phyloP scores from a whole-genome alignment of 2,888 invertebrate species.

The Anagyrus pseudococci region DNA sequence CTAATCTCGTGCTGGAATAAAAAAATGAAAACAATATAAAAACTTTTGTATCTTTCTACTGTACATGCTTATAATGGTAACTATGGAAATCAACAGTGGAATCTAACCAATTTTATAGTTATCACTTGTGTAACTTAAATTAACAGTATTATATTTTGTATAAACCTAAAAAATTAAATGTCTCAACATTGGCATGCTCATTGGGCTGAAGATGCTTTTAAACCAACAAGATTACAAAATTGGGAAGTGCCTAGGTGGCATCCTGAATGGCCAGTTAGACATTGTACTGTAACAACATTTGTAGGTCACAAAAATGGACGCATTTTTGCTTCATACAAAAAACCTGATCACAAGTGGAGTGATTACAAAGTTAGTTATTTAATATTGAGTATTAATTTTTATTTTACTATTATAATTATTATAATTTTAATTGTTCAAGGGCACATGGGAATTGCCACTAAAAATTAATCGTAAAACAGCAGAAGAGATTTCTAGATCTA shows the following conservation, averaged over 20 bases:
- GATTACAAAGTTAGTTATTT: constrained; percentile 44
- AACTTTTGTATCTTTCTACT: background rate
- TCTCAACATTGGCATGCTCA: constrained; percentile 51
- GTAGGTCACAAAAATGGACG: constrained; percentile 46
- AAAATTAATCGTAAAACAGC: constrained; percentile 47
- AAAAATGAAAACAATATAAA: no score
- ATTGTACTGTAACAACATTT: constrained; percentile 46
- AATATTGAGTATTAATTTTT: background rate
- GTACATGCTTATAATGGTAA: no score
- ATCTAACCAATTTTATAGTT: constrained; percentile 17
- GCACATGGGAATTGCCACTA: constrained; percentile 48
- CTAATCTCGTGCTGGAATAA: constrained; percentile 71
- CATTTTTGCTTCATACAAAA: constrained; percentile 41
- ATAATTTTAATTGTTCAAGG: constrained; percentile 17
- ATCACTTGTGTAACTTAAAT: constrained; percentile 5
- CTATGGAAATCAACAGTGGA: constrained; percentile 18
- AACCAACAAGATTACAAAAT: constrained; percentile 47
- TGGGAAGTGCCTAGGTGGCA: constrained; percentile 53
- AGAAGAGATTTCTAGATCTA: constrained; percentile 42
- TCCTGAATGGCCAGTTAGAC: constrained; percentile 46
- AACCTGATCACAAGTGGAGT: constrained; percentile 44
- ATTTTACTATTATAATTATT: background rate
- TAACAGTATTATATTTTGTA: constrained; percentile 3
- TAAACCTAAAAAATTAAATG: constrained; percentile 39
- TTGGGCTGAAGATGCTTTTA: constrained; percentile 48